Percentiles rank a stretch among this genome's conserved stretches.
These are phyloP conservation scores for Pyrgus malvae DNA, from an alignment of 2,888 invertebrate genomes.

Conservation along the genomic window DNA sequence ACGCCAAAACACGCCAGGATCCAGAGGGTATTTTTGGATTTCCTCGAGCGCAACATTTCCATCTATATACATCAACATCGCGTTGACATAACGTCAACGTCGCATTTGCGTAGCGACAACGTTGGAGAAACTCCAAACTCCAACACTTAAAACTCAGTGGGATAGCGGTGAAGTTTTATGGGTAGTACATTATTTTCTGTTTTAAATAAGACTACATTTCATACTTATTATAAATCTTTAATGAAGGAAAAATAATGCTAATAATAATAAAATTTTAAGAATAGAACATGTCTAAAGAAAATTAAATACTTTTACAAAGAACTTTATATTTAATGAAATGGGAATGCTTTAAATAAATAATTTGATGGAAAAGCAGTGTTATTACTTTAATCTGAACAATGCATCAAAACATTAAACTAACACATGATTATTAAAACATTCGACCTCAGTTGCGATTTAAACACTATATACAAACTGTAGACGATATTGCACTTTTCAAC, in stretches of 20 bases:
- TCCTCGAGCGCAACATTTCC: too few relatives aligned
- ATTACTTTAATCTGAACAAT: conserved; percentile 49
- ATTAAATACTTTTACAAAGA: conserved; percentile 64
- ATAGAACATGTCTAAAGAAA: conserved; percentile 73
- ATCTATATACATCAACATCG: too few relatives aligned
- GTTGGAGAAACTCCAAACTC: too few relatives aligned
- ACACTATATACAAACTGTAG: conserved; percentile 64
- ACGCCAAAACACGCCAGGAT: too few relatives aligned
- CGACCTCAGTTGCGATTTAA: conserved; percentile 39
- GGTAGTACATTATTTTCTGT: background rate
- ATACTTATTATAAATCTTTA: conserved; percentile 61
- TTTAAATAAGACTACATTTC: too few relatives aligned
- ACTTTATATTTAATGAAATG: conserved; percentile 54
- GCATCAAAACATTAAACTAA: conserved; percentile 46
- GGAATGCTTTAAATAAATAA: conserved; percentile 76
- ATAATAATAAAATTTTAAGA: conserved; percentile 77
- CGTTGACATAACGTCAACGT: too few relatives aligned
- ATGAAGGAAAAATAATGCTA: conserved; percentile 76
- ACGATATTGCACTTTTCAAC: conserved; percentile 75
- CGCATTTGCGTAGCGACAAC: too few relatives aligned
- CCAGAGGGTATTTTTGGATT: too few relatives aligned
- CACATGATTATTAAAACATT: conserved; percentile 48
- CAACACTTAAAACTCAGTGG: too few relatives aligned
- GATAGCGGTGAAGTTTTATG: background rate
- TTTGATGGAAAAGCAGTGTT: conserved; percentile 58